Conservation (phyloP, 2,113 vertebrate species). For the Rhinopomastus cyanomelas region DNA sequence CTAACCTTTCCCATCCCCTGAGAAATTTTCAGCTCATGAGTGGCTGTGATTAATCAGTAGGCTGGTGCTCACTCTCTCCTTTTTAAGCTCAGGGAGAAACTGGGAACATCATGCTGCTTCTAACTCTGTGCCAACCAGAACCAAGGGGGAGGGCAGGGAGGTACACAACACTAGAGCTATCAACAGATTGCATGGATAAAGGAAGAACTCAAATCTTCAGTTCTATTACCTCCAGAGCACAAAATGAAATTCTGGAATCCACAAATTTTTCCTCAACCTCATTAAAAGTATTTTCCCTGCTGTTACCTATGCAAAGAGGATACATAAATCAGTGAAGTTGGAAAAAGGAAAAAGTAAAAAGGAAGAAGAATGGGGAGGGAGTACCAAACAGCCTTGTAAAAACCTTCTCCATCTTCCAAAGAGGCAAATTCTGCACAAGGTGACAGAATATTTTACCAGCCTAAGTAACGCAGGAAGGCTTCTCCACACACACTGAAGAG, state of each 20-base stretch:
- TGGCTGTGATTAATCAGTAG: slow-evolving; percentile 18
- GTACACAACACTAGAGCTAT: not conserved
- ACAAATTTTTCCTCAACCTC: not conserved
- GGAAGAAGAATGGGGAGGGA: not conserved
- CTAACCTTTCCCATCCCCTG: slow-evolving; percentile 3
- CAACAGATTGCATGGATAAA: not conserved
- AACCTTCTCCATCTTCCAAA: not conserved
- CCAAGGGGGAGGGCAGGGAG: fast-evolving
- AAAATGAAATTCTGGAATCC: not conserved
- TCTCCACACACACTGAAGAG: not conserved
- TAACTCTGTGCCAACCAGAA: not conserved
- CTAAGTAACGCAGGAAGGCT: not conserved
- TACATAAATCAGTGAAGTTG: not conserved
- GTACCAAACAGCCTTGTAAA: not conserved
- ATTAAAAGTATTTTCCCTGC: not conserved
- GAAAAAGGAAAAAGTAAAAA: too few species aligned
- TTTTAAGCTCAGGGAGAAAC: not conserved
- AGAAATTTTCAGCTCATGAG: slow-evolving; percentile 13
- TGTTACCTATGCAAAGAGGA: not conserved
- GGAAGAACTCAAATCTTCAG: not conserved
- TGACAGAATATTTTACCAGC: not conserved
- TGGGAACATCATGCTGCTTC: not conserved
- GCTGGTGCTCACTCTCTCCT: not conserved
- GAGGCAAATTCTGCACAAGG: not conserved
- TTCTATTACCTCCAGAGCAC: not conserved